Conservation (phyloP, 1,140 invertebrate species). For the Heliconius eleuchia region DNA sequence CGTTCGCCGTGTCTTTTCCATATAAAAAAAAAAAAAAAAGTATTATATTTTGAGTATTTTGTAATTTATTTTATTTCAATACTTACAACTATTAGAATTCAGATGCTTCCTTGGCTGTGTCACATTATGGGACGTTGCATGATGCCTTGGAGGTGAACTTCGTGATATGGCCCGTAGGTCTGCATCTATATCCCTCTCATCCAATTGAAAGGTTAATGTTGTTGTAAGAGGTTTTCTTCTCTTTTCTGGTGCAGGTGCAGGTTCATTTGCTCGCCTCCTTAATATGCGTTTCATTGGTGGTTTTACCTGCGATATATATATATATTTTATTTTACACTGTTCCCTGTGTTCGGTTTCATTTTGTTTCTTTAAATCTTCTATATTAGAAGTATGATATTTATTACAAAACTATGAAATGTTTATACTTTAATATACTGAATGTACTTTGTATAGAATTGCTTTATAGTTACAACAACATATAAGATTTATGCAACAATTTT, state of each 20-base stretch:
- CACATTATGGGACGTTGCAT: slow-evolving; percentile 41
- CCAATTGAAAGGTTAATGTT: slow-evolving; percentile 92
- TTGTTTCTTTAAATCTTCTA: too few relatives aligned
- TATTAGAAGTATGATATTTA: too few relatives aligned
- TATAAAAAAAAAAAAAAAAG: too few relatives aligned
- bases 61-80: not conserved
- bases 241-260: slow-evolving; percentile 92
- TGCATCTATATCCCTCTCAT: slow-evolving; percentile 93
- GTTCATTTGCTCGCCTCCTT: slow-evolving; percentile 95
- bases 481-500: too few relatives aligned
- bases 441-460: too few relatives aligned
- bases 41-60: too few relatives aligned
- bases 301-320: slow-evolving; percentile 82
- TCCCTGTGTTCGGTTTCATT: too few relatives aligned
- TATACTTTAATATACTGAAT: too few relatives aligned
- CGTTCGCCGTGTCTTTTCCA: too few relatives aligned
- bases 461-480: too few relatives aligned
- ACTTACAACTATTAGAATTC: slow-evolving; percentile 63
- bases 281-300: slow-evolving; percentile 93
- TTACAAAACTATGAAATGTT: too few relatives aligned
- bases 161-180: slow-evolving; percentile 93
- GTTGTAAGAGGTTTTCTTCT: slow-evolving; percentile 90
- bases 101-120: slow-evolving; percentile 58
- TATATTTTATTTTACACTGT: not conserved
- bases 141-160: slow-evolving; percentile 49